phyloP scores from a whole-genome alignment of 2,113 vertebrate genomes.

The Labeo rohita region DNA sequence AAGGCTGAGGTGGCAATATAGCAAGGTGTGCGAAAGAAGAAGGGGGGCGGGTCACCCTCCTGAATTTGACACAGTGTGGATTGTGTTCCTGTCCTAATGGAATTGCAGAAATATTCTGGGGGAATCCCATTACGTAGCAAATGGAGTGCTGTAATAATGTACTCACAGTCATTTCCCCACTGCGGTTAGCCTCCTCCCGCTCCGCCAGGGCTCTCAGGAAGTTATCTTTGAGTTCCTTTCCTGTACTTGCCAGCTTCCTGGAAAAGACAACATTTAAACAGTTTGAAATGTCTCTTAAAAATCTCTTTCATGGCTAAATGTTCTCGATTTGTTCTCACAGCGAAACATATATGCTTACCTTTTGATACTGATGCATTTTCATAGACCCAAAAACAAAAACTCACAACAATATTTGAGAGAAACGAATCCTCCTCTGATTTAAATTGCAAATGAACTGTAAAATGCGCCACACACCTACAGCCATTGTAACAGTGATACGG shows the following conservation, averaged over 20 bases:
- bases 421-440: neutral
- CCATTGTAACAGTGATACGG: neutral
- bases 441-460: slow-evolving; percentile 16
- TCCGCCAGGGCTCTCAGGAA: slow-evolving; percentile 80
- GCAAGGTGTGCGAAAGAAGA: slow-evolving; percentile 35
- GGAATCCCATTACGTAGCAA: slow-evolving; percentile 78
- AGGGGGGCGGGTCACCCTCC: slow-evolving; percentile 47
- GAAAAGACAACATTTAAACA: slow-evolving; percentile 71
- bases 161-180: slow-evolving; percentile 85
- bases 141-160: slow-evolving; percentile 73
- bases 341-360: slow-evolving; percentile 32
- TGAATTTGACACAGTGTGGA: slow-evolving; percentile 70
- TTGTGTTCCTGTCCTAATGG: slow-evolving; percentile 73
- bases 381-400: neutral
- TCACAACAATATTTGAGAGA: neutral
- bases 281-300: slow-evolving; percentile 72
- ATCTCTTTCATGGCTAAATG: slow-evolving; percentile 61
- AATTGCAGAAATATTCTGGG: slow-evolving; percentile 72
- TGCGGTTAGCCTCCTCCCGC: slow-evolving; percentile 82
- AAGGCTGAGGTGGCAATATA: slow-evolving; percentile 35
- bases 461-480: neutral
- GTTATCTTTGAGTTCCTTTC: slow-evolving; percentile 81
- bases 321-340: slow-evolving; percentile 55
- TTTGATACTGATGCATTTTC: slow-evolving; percentile 30
- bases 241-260: slow-evolving; percentile 79